Evolutionary conservation across 2,113 vertebrate genomes (phyloP), one percentile per base, ranked within the genome.

Genomic region (Regulus satrapa): DNA sequence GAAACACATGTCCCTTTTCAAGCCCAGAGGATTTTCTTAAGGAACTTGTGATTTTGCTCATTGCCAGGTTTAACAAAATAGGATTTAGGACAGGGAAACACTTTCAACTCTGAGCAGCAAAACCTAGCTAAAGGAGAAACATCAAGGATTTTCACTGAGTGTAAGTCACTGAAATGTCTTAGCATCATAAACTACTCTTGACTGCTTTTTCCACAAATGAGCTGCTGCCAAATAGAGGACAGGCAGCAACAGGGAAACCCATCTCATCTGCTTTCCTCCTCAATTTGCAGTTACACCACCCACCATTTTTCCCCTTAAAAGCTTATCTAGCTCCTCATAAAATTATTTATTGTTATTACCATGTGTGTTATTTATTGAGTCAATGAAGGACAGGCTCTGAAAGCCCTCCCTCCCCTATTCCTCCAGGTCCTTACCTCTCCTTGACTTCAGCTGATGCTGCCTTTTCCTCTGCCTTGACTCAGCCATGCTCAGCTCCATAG

Each of bases 121-220:
- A 97, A 97, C 90, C 94, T 93, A 97, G 95, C 96, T 95, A 97
- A 96, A 97, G 97, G 85, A 97, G 95, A 97, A 98, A 97, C 94
- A 96, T 97, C 95, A 90, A 96, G 97, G 96, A 97, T 97, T 98
- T 97, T 97, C 94, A 89, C 88, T 79, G 84, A 95, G 90, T 85
- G 13, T 55, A 74, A 95, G 94, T 94, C 97, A 97, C 73, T 95
- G 97, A 97, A 97, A 97, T 72, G 75, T 96, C 96, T 96, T 95
- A 97, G 95, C 88, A 88, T 95, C 97, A 96, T 97, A 98, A 98
- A 97, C 95, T 94, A 95, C 93, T 63, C 89, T 92, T 97, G 97
- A 97, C 94, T 97, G 97, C 95, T 97, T 97, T 97, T 98, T 98
- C 97, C 94, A 95, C 88, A 97, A 97, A 96, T 49, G 89, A 97